Percentiles rank a stretch among this genome's conserved stretches.
phyloP scores from a whole-genome alignment of 2,797 vertebrate species.

The Chrosomus eos region DNA sequence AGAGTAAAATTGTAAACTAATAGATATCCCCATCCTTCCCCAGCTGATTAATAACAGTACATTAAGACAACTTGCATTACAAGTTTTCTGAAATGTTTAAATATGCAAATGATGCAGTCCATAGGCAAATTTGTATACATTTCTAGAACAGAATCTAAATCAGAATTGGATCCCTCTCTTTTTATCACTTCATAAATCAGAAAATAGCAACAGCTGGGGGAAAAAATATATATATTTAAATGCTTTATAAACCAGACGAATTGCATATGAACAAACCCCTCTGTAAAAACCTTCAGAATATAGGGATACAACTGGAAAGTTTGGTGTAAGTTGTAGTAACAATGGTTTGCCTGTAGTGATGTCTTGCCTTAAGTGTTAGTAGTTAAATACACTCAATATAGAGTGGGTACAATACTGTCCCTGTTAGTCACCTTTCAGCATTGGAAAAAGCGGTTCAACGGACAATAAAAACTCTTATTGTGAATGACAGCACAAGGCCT shows the following conservation, averaged over 20 bases:
- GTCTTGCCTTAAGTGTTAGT: neutral
- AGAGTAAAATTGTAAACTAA: neutral
- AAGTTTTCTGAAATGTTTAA: neutral
- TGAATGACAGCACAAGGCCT: conserved; percentile 33
- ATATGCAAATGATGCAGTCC: neutral
- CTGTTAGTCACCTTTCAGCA: conserved; percentile 19
- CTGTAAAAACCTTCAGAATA: neutral
- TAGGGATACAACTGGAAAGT: neutral
- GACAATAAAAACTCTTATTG: conserved; percentile 39
- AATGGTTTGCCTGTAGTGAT: neutral
- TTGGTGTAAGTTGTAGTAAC: neutral
- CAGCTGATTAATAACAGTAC: neutral
- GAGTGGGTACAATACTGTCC: neutral
- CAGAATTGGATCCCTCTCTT: neutral
- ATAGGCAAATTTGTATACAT: neutral
- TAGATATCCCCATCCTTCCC: neutral
- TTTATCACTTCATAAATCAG: neutral
- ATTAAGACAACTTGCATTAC: neutral
- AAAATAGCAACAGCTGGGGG: neutral
- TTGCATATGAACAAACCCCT: neutral
- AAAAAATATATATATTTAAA: too few species aligned
- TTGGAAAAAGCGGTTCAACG: neutral
- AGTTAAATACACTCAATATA: neutral
- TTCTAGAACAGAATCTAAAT: neutral
- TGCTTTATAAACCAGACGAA: neutral